Conservation (phyloP, 2,113 vertebrate species). For the Peucedramus taeniatus region DNA sequence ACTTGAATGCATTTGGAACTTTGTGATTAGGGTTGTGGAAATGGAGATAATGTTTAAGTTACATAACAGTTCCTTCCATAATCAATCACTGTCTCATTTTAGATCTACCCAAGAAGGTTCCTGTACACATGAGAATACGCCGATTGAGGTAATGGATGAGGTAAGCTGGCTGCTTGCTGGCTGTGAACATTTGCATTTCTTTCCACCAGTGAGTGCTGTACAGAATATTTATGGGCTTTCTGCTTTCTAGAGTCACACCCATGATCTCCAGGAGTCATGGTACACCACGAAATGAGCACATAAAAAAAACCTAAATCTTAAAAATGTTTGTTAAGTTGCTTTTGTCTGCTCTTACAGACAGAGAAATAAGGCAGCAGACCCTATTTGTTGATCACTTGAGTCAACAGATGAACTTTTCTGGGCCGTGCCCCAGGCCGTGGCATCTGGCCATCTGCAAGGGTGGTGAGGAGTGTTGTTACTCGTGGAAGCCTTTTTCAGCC, state of each 20-base stretch:
- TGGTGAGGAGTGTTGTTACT: rapidly evolving
- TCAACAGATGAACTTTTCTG: neutral
- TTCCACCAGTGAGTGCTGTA: neutral
- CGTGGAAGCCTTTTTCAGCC: neutral
- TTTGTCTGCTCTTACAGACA: neutral
- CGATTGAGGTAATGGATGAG: neutral
- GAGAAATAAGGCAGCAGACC: neutral
- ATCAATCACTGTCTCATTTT: constrained; percentile 59
- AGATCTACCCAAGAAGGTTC: constrained; percentile 25
- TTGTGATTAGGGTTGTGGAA: constrained; percentile 47
- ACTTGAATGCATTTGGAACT: constrained; percentile 55
- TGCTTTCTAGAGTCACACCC: neutral
- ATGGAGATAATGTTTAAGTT: constrained; percentile 40
- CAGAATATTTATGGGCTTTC: neutral
- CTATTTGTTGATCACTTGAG: neutral
- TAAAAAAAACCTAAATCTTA: neutral
- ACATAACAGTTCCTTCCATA: constrained; percentile 35
- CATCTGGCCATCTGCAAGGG: neutral
- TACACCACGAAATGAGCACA: neutral
- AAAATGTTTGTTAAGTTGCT: neutral
- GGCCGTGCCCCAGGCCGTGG: rapidly evolving
- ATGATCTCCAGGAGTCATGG: neutral
- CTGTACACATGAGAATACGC: neutral
- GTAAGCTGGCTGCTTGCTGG: neutral
- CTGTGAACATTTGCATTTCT: neutral